Conservation (phyloP, 2,888 invertebrate species). For the Drosophila stalkeri region DNA sequence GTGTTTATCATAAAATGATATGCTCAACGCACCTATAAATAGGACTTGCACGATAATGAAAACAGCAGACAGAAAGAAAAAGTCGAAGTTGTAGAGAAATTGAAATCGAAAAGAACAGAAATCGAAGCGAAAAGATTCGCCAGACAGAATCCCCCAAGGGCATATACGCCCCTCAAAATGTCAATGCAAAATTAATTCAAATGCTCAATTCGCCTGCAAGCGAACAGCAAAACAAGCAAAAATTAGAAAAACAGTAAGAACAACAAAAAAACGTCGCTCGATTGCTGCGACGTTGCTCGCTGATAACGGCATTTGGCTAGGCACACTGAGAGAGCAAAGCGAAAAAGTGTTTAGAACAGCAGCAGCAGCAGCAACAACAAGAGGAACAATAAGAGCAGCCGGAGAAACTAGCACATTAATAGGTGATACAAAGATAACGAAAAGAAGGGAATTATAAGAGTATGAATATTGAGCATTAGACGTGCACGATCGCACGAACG, state of each 20-base stretch:
- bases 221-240: conserved; percentile 12
- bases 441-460: conserved; percentile 13
- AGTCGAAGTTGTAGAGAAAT: neutral
- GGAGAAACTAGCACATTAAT: conserved; percentile 12
- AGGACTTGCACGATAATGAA: conserved; percentile 45
- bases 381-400: neutral
- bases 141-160: conserved; percentile 16
- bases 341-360: conserved; percentile 4
- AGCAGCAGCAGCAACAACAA: neutral
- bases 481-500: neutral
- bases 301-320: conserved; percentile 35
- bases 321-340: neutral
- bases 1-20: conserved; percentile 59
- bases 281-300: conserved; percentile 1
- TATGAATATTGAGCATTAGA: neutral
- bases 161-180: conserved; percentile 38
- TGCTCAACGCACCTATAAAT: conserved; percentile 52
- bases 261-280: conserved; percentile 23
- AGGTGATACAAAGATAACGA: conserved; percentile 47
- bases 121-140: neutral
- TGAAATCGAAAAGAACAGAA: neutral
- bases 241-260: conserved; percentile 6
- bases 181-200: conserved; percentile 60
- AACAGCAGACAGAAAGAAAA: neutral
- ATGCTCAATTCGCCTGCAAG: conserved; percentile 43